Percentiles rank a stretch among this genome's conserved stretches.
Evolutionary conservation across 2,113 vertebrate genomes (phyloP).

Genomic region (Epinephelus cyanopodus): DNA sequence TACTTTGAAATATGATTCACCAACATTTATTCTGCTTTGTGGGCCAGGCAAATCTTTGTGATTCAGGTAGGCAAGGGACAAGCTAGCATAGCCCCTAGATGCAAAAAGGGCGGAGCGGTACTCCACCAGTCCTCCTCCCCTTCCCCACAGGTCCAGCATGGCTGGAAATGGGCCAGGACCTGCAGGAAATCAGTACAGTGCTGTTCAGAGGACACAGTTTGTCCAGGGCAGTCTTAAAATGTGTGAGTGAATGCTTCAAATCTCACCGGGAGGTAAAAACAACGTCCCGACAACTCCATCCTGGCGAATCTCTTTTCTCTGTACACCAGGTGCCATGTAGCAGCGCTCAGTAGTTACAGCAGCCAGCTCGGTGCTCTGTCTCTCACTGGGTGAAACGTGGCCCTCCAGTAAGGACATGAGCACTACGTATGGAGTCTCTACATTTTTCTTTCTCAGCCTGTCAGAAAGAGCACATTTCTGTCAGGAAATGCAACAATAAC

Average conservation of each 20-base stretch:
- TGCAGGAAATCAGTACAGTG: slow-evolving; percentile 29
- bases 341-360: slow-evolving; percentile 70
- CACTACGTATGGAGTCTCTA: slow-evolving; percentile 64
- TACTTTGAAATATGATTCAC: slow-evolving; percentile 76
- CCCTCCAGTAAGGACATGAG: slow-evolving; percentile 74
- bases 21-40: slow-evolving; percentile 47
- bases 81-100: slow-evolving; percentile 71
- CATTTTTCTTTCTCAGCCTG: slow-evolving; percentile 79
- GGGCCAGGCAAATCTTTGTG: slow-evolving; percentile 76
- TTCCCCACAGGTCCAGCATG: slow-evolving; percentile 74
- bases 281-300: slow-evolving; percentile 76
- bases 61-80: slow-evolving; percentile 72
- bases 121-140: slow-evolving; percentile 76
- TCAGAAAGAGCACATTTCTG: slow-evolving; percentile 4
- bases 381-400: slow-evolving; percentile 63
- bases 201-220: not conserved
- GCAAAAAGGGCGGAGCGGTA: slow-evolving; percentile 79
- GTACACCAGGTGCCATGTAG: slow-evolving; percentile 78
- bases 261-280: slow-evolving; percentile 79
- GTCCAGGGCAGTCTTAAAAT: not conserved
- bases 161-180: slow-evolving; percentile 77
- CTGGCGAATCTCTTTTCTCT: slow-evolving; percentile 68
- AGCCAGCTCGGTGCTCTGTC: slow-evolving; percentile 61
- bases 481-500: too few species aligned
- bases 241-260: not conserved